phyloP scores from a whole-genome alignment of 1,140 invertebrate genomes.

The Solen grandis region DNA sequence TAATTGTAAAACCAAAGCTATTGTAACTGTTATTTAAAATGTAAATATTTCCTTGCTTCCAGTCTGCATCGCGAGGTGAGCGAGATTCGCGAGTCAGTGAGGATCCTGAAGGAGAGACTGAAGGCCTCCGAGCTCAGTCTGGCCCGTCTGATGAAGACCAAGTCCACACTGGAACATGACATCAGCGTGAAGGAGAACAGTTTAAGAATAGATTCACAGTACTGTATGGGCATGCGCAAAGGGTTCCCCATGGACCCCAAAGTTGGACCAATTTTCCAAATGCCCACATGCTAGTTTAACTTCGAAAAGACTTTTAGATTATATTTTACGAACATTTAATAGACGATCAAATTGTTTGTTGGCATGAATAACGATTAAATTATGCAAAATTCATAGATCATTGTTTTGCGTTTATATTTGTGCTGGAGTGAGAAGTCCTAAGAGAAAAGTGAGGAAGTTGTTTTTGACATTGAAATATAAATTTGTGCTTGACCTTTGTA shows the following conservation, averaged over 20 bases:
- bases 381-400: neutral
- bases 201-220: conserved; percentile 94
- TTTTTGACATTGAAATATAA: too few relatives aligned
- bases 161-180: conserved; percentile 91
- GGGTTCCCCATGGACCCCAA: conserved; percentile 84
- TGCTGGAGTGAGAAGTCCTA: neutral
- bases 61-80: conserved; percentile 80
- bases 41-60: too few relatives aligned
- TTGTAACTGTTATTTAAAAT: too few relatives aligned
- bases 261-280: conserved; percentile 80
- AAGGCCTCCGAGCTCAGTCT: conserved; percentile 82
- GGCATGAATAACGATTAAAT: neutral
- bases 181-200: conserved; percentile 94
- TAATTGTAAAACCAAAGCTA: too few relatives aligned
- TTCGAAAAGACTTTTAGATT: conserved; percentile 11
- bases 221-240: conserved; percentile 93
- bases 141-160: conserved; percentile 91
- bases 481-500: too few relatives aligned
- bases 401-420: neutral
- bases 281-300: conserved; percentile 74
- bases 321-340: neutral
- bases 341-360: neutral
- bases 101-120: conserved; percentile 79
- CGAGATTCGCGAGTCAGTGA: conserved; percentile 80
- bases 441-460: too few relatives aligned